Evolutionary conservation across 2,888 invertebrate species (phyloP).

Genomic region (Rambutsinella grinnellia): DNA sequence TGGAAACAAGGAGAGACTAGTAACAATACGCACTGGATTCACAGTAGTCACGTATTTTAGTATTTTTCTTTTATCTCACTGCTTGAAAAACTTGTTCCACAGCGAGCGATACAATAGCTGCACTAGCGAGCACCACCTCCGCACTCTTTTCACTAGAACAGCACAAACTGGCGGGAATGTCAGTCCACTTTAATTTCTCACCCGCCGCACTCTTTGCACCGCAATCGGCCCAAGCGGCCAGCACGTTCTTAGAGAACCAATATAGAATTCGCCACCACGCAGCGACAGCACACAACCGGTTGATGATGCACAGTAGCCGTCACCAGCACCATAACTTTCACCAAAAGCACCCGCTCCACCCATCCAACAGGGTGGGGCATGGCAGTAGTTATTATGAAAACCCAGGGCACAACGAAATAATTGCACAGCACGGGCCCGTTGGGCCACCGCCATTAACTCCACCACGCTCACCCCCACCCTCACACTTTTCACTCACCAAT

Average conservation of each 20-base stretch:
- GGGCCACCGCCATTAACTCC: constrained; percentile 47
- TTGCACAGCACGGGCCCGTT: constrained; percentile 54
- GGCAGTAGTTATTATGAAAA: constrained; percentile 54
- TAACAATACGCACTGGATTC: background rate
- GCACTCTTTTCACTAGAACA: constrained; percentile 71
- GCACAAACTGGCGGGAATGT: constrained; percentile 70
- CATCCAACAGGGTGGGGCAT: constrained; percentile 37
- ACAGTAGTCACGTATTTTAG: background rate
- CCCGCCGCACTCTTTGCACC: constrained; percentile 75
- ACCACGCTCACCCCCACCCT: constrained; percentile 52
- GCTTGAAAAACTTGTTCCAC: constrained; percentile 51
- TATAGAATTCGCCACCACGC: constrained; percentile 54
- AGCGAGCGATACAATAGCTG: constrained; percentile 69
- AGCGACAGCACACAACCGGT: constrained; percentile 46
- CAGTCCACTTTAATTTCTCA: constrained; percentile 73
- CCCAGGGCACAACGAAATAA: constrained; percentile 54
- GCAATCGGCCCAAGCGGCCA: constrained; percentile 63
- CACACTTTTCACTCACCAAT: constrained; percentile 53
- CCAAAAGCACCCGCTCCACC: constrained; percentile 42
- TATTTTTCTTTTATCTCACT: constrained; percentile 7
- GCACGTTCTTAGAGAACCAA: constrained; percentile 66
- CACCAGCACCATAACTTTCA: constrained; percentile 55
- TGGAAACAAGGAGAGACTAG: background rate
- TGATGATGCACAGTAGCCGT: constrained; percentile 57
- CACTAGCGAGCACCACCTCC: constrained; percentile 74